Evolutionary conservation across 2,797 vertebrate species (phyloP).

Genomic region (Cygnus olor): DNA sequence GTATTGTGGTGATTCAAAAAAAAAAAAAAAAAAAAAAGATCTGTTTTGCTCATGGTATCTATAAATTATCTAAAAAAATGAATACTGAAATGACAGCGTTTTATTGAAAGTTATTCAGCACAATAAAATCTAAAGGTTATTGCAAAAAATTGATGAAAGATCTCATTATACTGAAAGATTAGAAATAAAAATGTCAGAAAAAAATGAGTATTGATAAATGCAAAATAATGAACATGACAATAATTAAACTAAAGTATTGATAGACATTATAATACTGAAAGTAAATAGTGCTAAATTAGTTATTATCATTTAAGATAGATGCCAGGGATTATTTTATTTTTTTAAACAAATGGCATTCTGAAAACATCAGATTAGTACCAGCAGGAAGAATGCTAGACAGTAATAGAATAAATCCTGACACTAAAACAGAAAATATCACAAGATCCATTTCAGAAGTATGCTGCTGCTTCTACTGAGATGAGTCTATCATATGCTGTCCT

Average conservation of each 20-base stretch:
- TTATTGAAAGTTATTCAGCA: not conserved
- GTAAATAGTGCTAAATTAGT: not conserved
- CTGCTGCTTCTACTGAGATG: not conserved
- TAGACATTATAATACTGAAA: not conserved
- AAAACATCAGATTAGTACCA: not conserved
- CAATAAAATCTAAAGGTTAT: slow-evolving; percentile 20
- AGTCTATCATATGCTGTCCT: not conserved
- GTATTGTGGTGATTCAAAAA: not conserved
- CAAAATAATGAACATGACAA: not conserved
- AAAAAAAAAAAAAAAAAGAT: slow-evolving; percentile 9
- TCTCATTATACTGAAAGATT: not conserved
- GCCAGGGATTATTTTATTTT: no score
- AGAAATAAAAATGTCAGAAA: not conserved
- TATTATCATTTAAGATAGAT: not conserved
- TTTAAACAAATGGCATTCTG: not conserved
- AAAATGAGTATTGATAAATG: not conserved
- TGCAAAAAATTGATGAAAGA: not conserved
- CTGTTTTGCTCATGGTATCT: not conserved
- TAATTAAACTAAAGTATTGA: not conserved
- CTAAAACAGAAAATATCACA: not conserved
- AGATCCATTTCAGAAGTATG: not conserved
- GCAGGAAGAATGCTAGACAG: not conserved
- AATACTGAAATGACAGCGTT: not conserved
- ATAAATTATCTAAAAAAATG: not conserved
- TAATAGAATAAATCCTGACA: not conserved